phyloP scores from a whole-genome alignment of 2,888 invertebrate species.

The Neoitamus cyanurus region DNA sequence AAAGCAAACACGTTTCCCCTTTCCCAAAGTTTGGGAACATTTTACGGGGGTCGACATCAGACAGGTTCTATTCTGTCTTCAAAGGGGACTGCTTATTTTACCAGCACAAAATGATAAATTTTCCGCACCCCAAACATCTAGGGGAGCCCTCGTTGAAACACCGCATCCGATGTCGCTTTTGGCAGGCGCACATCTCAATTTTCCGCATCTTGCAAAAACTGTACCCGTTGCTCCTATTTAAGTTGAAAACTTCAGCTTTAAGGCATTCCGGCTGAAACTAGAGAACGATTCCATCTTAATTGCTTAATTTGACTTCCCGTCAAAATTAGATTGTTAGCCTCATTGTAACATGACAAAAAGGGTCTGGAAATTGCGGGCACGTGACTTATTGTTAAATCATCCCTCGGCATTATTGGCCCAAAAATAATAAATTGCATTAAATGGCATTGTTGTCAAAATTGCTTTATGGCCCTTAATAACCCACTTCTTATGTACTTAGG shows the following conservation, averaged over 20 bases:
- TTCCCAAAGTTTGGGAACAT: not conserved
- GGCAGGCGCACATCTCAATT: constrained; percentile 5
- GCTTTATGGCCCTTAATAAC: constrained; percentile 38
- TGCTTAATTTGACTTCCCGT: constrained; percentile 50
- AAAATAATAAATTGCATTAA: constrained; percentile 50
- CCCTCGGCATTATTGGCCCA: constrained; percentile 8
- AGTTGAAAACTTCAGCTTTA: constrained; percentile 3
- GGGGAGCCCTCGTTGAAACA: not conserved
- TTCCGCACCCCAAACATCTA: not conserved
- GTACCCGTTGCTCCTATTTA: not conserved
- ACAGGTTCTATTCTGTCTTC: not conserved
- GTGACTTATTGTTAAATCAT: constrained; percentile 62
- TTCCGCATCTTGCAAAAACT: not conserved
- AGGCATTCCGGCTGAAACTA: constrained; percentile 14
- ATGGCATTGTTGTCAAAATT: constrained; percentile 48
- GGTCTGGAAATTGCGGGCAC: constrained; percentile 63
- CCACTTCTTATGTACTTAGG: not conserved
- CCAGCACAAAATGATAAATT: constrained; percentile 13
- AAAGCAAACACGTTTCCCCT: constrained; percentile 45
- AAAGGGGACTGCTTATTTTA: constrained; percentile 29
- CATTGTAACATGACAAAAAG: constrained; percentile 20
- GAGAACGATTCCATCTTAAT: constrained; percentile 47
- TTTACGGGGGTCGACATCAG: not conserved
- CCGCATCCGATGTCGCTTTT: not conserved
- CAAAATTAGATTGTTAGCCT: constrained; percentile 39